Evolutionary conservation across 2,888 invertebrate species (phyloP).

Genomic region (Meloe dianella): DNA sequence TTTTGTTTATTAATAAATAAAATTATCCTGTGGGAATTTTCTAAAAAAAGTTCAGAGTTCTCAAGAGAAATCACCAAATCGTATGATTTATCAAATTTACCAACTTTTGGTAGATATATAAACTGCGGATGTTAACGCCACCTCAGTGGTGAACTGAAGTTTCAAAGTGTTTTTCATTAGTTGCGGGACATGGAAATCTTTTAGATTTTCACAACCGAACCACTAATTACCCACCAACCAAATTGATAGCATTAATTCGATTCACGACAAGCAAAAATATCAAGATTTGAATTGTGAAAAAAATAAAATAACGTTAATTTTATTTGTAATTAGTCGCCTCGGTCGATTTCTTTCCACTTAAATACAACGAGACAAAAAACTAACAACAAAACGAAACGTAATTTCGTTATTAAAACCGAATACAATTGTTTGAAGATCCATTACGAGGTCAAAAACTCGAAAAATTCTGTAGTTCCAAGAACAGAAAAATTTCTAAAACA

Average conservation of each 20-base stretch:
- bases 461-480: slow-evolving; percentile 19
- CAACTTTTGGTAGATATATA: neutral
- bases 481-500: slow-evolving; percentile 29
- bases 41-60: neutral
- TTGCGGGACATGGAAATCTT: too few species aligned
- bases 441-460: neutral
- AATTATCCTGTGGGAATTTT: neutral
- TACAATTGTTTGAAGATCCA: neutral
- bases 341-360: too few species aligned
- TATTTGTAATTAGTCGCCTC: too few species aligned
- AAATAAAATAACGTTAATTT: too few species aligned
- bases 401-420: neutral
- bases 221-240: too few species aligned
- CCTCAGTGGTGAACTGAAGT: neutral
- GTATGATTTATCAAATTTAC: neutral
- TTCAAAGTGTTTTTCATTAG: neutral
- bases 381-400: too few species aligned
- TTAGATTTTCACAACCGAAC: neutral
- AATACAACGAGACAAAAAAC: neutral
- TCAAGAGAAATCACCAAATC: neutral
- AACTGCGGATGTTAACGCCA: neutral
- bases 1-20: neutral
- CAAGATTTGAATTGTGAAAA: too few species aligned
- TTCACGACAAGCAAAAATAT: too few species aligned
- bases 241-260: too few species aligned